Evolutionary conservation across 2,888 invertebrate genomes (phyloP).

Genomic region (Melanostoma mellinum): DNA sequence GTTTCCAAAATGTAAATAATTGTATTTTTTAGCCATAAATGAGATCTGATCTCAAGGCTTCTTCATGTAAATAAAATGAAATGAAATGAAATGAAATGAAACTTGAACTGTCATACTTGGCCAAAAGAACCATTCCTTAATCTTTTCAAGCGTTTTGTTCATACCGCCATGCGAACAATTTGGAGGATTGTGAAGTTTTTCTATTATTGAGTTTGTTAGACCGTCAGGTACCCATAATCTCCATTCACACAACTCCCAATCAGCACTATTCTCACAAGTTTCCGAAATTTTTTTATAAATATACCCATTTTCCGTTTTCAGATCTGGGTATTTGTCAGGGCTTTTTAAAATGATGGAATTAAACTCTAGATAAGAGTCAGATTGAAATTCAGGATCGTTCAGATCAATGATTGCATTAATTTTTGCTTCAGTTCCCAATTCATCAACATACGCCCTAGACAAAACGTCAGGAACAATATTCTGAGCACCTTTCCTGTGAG

Average conservation of each 20-base stretch:
- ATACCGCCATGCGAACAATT: constrained; percentile 14
- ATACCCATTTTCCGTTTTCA: not conserved
- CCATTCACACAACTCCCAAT: not conserved
- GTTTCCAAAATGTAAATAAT: no score
- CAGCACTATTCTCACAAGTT: not conserved
- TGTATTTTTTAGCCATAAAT: no score
- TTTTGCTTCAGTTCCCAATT: not conserved
- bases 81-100: no score
- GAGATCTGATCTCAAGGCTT: no score
- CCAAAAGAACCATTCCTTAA: constrained; percentile 12
- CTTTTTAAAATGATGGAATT: constrained; percentile 18
- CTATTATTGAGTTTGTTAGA: not conserved
- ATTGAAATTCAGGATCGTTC: not conserved
- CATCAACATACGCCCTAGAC: constrained; percentile 54
- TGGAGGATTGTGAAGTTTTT: constrained; percentile 4
- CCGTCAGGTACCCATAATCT: not conserved
- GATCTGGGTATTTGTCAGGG: not conserved
- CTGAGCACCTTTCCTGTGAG: constrained; percentile 73
- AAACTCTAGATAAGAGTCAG: not conserved
- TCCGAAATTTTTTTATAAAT: not conserved
- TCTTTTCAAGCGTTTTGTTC: not conserved
- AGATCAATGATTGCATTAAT: not conserved
- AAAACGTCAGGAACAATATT: constrained; percentile 74
- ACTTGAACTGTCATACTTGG: not conserved
- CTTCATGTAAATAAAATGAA: no score